Conservation (phyloP, 1,140 invertebrate species). For the Spodoptera litura region DNA sequence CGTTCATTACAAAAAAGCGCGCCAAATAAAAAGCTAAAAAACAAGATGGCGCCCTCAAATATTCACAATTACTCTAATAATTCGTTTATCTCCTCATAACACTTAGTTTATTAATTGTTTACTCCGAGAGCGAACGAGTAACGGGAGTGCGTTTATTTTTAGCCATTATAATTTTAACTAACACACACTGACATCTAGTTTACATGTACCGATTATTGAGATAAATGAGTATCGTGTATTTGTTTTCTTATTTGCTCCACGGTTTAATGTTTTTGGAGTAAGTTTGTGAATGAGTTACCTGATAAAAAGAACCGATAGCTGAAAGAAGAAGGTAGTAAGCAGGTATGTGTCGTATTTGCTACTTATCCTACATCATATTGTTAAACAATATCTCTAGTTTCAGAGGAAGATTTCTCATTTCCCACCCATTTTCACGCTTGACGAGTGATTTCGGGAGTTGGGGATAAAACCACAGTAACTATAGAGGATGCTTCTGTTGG, state of each 20-base stretch:
- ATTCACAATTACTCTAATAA: background rate
- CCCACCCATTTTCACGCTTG: no score
- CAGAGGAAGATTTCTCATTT: no score
- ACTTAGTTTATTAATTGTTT: constrained; percentile 12
- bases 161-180: constrained; percentile 9
- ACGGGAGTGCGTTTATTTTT: background rate
- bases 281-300: no score
- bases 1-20: background rate
- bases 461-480: no score
- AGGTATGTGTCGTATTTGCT: no score
- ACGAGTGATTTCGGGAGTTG: no score
- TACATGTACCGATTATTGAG: background rate
- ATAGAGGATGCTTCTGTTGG: no score
- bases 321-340: no score
- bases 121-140: background rate
- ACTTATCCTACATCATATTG: no score
- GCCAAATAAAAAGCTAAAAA: background rate
- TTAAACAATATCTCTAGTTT: no score
- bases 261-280: background rate
- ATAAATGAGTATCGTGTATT: background rate
- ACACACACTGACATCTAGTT: background rate
- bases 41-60: background rate
- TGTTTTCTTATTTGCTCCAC: no score
- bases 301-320: no score
- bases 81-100: background rate